Conservation (phyloP, 2,797 vertebrate species). For the Peromyscus eremicus region DNA sequence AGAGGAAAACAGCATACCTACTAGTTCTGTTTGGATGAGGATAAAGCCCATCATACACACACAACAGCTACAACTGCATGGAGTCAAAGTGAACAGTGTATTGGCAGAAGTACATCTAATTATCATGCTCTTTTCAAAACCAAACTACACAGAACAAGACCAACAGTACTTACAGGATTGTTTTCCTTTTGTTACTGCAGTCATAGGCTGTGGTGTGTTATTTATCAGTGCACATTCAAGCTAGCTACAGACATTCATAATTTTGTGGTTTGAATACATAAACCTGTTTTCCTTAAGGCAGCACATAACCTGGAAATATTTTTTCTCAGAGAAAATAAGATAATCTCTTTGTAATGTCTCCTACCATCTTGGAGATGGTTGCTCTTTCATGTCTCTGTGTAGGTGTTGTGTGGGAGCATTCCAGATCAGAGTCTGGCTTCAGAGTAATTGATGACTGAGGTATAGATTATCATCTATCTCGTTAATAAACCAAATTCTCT, state of each 20-base stretch:
- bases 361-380: background rate
- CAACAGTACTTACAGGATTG: background rate
- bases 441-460: background rate
- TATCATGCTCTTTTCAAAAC: background rate
- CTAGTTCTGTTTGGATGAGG: background rate
- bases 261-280: constrained; percentile 3
- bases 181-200: constrained; percentile 26
- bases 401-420: background rate
- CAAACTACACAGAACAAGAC: background rate
- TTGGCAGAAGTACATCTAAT: background rate
- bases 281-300: constrained; percentile 3
- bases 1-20: background rate
- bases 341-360: constrained; percentile 20
- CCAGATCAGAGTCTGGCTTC: background rate
- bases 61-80: background rate
- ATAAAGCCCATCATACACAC: background rate
- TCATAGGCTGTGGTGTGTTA: background rate
- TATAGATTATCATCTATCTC: constrained; percentile 10
- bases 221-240: background rate
- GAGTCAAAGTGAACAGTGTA: background rate
- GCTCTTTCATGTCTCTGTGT: background rate
- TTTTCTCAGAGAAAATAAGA: background rate
- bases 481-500: background rate
- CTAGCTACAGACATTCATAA: background rate
- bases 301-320: background rate